phyloP scores from a whole-genome alignment of 92 coral and sea anemone genomes.

The Nematostella vectensis region DNA sequence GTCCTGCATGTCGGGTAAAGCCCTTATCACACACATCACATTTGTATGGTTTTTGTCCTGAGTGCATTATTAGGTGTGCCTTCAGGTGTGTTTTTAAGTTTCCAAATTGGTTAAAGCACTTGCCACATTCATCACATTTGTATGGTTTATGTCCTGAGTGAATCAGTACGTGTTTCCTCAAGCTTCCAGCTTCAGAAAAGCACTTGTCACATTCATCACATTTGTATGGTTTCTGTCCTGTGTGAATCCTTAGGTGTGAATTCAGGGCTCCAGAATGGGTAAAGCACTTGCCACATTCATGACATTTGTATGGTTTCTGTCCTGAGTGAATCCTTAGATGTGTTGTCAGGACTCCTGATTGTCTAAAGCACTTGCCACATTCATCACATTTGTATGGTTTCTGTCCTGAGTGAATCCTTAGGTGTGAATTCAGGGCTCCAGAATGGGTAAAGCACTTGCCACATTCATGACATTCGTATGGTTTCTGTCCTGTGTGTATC shows the following conservation, averaged over 20 bases:
- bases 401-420: neutral
- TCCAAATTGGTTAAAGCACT: neutral
- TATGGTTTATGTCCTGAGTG: slow-evolving; percentile 34
- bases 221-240: slow-evolving; percentile 41
- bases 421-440: neutral
- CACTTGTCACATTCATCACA: slow-evolving; percentile 23
- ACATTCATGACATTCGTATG: slow-evolving; percentile 46
- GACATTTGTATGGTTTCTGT: neutral
- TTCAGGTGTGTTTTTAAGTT: slow-evolving; percentile 19
- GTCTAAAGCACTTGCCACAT: neutral
- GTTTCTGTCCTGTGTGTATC: slow-evolving; percentile 45
- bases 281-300: neutral
- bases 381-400: neutral
- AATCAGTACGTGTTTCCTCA: slow-evolving; percentile 2
- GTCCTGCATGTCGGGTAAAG: neutral
- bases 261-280: slow-evolving; percentile 1
- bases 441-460: slow-evolving; percentile 21
- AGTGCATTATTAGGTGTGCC: slow-evolving; percentile 31
- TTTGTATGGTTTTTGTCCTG: slow-evolving; percentile 32
- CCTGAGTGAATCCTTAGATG: neutral
- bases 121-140: slow-evolving; percentile 10
- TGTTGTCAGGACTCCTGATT: neutral
- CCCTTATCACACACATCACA: slow-evolving; percentile 16
- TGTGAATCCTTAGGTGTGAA: slow-evolving; percentile 34
- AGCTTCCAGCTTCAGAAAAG: slow-evolving; percentile 6